phyloP scores from a whole-genome alignment of 2,113 vertebrate genomes.

The Hystrix brachyura region DNA sequence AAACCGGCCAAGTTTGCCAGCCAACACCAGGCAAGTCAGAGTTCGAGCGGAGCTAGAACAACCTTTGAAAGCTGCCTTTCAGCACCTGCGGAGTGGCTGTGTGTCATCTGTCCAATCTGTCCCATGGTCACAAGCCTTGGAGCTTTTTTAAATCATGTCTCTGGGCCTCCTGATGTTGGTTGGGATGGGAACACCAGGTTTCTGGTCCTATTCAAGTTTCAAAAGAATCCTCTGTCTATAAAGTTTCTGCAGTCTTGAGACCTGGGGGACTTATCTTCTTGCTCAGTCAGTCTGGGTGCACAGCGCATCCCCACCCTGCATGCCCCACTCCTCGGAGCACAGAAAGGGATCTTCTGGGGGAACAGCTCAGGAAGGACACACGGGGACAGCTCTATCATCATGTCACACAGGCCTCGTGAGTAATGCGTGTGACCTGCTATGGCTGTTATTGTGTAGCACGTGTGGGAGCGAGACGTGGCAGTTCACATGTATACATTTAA shows the following conservation, averaged over 20 bases:
- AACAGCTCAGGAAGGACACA: accelerated
- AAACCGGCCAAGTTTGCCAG: not conserved
- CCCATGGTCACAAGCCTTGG: accelerated
- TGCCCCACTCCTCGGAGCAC: no score
- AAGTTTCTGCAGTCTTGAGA: not conserved
- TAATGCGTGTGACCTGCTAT: accelerated
- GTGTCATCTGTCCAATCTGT: not conserved
- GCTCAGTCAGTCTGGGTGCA: not conserved
- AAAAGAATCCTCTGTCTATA: not conserved
- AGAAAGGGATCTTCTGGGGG: not conserved
- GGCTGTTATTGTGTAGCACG: accelerated
- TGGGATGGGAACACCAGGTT: not conserved
- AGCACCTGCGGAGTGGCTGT: not conserved
- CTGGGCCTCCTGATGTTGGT: not conserved
- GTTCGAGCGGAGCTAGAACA: accelerated
- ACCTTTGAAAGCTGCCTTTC: not conserved
- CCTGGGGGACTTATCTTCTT: not conserved
- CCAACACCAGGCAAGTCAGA: not conserved
- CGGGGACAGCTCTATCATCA: accelerated
- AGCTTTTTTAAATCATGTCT: not conserved
- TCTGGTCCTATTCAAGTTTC: not conserved
- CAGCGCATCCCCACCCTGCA: not conserved
- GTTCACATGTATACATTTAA: accelerated
- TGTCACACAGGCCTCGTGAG: not conserved
- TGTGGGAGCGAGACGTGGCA: not conserved